Evolutionary conservation across 2,113 vertebrate genomes (phyloP).

Genomic region (Carassius carassius): DNA sequence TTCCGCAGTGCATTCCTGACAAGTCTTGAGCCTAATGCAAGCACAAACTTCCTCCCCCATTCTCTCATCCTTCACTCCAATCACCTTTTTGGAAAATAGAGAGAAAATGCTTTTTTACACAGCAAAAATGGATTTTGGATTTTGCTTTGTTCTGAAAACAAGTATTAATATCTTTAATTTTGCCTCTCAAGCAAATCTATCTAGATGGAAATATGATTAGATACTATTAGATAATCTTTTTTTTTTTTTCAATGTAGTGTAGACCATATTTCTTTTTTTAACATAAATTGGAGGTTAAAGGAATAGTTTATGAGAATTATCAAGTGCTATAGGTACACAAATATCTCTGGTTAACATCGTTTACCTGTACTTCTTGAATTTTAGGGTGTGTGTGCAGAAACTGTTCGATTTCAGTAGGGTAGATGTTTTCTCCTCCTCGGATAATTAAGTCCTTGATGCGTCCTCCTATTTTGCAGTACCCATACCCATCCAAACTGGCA

Average conservation of each 20-base stretch:
- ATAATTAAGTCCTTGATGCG: constrained; percentile 95
- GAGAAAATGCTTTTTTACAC: neutral
- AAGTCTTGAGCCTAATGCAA: constrained; percentile 80
- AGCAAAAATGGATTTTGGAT: too few species aligned
- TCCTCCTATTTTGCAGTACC: constrained; percentile 89
- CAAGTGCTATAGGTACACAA: neutral
- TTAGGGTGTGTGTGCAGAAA: constrained; percentile 91
- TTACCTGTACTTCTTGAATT: constrained; percentile 90
- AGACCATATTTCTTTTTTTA: neutral
- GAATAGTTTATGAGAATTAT: neutral
- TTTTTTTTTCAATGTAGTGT: too few species aligned
- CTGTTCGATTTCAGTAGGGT: constrained; percentile 89
- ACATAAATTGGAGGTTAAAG: neutral
- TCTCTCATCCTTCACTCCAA: constrained; percentile 84
- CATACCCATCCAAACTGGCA: constrained; percentile 75
- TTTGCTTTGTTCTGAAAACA: too few species aligned
- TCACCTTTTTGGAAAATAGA: constrained; percentile 76
- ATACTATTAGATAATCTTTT: too few species aligned
- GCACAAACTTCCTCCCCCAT: constrained; percentile 96
- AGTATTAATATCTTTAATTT: too few species aligned
- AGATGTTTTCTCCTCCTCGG: constrained; percentile 95
- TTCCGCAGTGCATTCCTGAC: constrained; percentile 75
- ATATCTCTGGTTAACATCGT: neutral
- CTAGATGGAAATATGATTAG: too few species aligned
- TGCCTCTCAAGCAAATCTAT: too few species aligned